Percentiles rank a stretch among this genome's conserved stretches.
Evolutionary conservation across 2,888 invertebrate genomes (phyloP).

Genomic region (Lacanobia wlatinum): DNA sequence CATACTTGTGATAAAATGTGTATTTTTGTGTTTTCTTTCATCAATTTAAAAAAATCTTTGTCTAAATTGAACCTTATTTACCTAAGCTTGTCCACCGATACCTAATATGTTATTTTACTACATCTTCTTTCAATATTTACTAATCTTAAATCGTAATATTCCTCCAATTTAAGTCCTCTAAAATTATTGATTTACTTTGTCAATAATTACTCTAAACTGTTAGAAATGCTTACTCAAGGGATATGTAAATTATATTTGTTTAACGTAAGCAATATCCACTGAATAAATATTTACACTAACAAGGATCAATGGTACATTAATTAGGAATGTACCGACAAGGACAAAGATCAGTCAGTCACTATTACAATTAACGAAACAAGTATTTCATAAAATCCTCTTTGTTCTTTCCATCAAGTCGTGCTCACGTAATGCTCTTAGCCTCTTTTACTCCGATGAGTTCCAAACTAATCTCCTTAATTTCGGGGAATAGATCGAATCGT

Average conservation of each 20-base stretch:
- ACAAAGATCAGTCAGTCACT: background rate
- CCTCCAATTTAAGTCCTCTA: background rate
- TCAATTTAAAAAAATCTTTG: background rate
- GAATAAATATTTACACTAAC: conserved; percentile 1
- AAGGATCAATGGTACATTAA: background rate
- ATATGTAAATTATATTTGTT: conserved; percentile 28
- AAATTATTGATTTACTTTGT: conserved; percentile 10
- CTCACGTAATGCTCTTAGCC: conserved; percentile 40
- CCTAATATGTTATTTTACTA: background rate
- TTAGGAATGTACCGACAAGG: background rate
- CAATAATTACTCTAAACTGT: conserved; percentile 16
- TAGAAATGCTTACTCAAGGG: background rate
- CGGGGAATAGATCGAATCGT: conserved; percentile 65
- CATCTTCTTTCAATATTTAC: too few relatives aligned
- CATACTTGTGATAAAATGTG: background rate
- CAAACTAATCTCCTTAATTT: conserved; percentile 69
- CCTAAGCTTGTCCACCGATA: background rate
- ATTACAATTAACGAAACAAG: conserved; percentile 24
- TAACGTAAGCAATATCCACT: background rate
- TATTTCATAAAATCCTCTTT: conserved; percentile 42
- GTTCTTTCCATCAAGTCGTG: conserved; percentile 30
- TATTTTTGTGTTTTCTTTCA: background rate
- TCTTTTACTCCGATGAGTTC: conserved; percentile 66
- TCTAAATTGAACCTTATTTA: background rate
- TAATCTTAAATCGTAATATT: too few relatives aligned